A percentile compares a stretch with the other conserved stretches of the same genome.
Evolutionary conservation across 2,113 vertebrate genomes (phyloP).

Genomic region (Aspiorhynchus laticeps): DNA sequence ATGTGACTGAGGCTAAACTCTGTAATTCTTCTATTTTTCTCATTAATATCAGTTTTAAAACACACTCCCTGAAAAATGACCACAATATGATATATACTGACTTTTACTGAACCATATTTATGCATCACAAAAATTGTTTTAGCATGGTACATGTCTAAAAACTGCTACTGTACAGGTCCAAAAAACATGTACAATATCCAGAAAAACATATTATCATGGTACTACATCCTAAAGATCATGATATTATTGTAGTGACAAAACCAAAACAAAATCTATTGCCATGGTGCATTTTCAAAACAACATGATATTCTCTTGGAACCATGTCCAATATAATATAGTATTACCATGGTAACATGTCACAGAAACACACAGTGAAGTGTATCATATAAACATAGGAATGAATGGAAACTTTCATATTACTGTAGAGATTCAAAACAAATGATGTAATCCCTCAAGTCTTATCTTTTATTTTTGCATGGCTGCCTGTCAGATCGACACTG

Average conservation of each 20-base stretch:
- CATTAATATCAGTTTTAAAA: background rate
- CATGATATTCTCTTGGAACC: background rate
- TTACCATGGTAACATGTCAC: background rate
- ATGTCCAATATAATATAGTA: background rate
- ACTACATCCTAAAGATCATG: background rate
- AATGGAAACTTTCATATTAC: constrained; percentile 7
- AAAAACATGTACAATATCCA: background rate
- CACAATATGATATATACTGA: too few species aligned
- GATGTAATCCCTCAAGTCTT: background rate
- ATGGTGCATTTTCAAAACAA: background rate
- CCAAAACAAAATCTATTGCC: background rate
- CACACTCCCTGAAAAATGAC: too few species aligned
- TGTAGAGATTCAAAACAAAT: background rate
- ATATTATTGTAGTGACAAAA: background rate
- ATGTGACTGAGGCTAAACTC: too few species aligned
- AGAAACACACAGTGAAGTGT: background rate
- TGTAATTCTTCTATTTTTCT: background rate
- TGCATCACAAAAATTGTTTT: background rate
- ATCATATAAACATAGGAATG: background rate
- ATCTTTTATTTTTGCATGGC: constrained; percentile 1
- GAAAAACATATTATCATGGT: background rate
- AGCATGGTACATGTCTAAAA: background rate
- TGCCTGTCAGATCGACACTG: background rate
- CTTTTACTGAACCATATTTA: background rate
- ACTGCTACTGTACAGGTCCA: background rate